phyloP scores from a whole-genome alignment of 2,797 vertebrate genomes.

The Enteromius fasciolatus region DNA sequence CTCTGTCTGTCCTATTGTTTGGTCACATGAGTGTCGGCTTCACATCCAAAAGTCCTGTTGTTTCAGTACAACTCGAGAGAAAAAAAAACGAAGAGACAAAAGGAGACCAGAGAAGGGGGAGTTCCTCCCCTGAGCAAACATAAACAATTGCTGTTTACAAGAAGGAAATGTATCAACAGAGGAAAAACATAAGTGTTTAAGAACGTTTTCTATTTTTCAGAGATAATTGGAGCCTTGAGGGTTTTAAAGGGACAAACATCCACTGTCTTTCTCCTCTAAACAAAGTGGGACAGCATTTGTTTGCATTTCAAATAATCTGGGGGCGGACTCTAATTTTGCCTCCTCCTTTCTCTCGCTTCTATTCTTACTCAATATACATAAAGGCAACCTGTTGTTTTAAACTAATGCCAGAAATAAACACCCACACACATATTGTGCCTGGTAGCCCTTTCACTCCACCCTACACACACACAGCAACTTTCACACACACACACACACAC shows the following conservation, averaged over 20 bases:
- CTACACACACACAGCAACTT: slow-evolving; percentile 34
- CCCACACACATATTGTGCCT: slow-evolving; percentile 29
- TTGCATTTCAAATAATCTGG: slow-evolving; percentile 35
- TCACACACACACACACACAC: slow-evolving; percentile 1
- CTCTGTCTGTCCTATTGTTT: slow-evolving; percentile 3
- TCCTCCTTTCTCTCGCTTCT: slow-evolving; percentile 23
- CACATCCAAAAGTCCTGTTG: slow-evolving; percentile 5
- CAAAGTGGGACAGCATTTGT: slow-evolving; percentile 22
- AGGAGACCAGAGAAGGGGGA: not conserved
- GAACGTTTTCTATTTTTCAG: not conserved
- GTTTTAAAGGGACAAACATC: not conserved
- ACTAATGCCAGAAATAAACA: slow-evolving; percentile 23
- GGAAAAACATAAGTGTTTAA: not conserved
- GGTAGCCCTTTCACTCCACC: slow-evolving; percentile 25
- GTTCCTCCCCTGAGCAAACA: slow-evolving; percentile 1
- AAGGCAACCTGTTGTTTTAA: slow-evolving; percentile 34
- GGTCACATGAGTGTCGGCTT: not conserved
- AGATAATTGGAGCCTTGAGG: slow-evolving; percentile 1
- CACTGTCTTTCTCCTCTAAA: not conserved
- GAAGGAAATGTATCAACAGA: not conserved
- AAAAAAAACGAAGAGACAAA: not conserved
- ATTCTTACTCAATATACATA: not conserved
- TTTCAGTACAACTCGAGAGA: not conserved
- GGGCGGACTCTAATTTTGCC: not conserved
- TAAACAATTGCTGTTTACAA: slow-evolving; percentile 12